A percentile compares a stretch with the other conserved stretches of the same genome.
Conservation (phyloP, 2,888 invertebrate genomes). For the Unio delphinus region DNA sequence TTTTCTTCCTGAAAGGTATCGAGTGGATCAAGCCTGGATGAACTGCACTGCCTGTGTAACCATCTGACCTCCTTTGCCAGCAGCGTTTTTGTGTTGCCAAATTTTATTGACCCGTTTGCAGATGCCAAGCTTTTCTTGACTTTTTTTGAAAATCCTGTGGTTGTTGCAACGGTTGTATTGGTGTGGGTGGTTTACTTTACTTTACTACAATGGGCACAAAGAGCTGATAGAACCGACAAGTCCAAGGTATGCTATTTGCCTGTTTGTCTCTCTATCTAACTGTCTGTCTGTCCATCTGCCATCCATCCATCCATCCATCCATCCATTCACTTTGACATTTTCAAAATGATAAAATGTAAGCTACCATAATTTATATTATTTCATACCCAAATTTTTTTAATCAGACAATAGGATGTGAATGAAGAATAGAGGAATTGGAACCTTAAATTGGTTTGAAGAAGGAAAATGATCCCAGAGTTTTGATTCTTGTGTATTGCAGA, state of each 20-base stretch:
- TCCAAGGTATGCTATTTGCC: conserved; percentile 30
- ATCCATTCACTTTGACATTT: too few species aligned
- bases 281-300: too few species aligned
- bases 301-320: not conserved
- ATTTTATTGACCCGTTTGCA: conserved; percentile 42
- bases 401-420: too few species aligned
- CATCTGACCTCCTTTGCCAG: conserved; percentile 55
- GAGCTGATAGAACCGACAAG: conserved; percentile 43
- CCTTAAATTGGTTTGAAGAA: too few species aligned
- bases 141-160: conserved; percentile 61
- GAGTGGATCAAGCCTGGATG: conserved; percentile 18
- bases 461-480: too few species aligned
- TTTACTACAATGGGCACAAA: conserved; percentile 48
- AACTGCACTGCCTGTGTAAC: conserved; percentile 44
- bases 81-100: conserved; percentile 48
- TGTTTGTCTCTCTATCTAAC: too few species aligned
- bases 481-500: too few species aligned
- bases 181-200: conserved; percentile 54
- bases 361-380: too few species aligned
- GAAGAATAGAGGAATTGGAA: too few species aligned
- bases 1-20: conserved; percentile 28
- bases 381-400: too few species aligned
- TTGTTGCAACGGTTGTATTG: conserved; percentile 45
- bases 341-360: too few species aligned
- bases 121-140: conserved; percentile 50